Conservation (phyloP, 2,888 invertebrate genomes). For the Synergus itoensis region DNA sequence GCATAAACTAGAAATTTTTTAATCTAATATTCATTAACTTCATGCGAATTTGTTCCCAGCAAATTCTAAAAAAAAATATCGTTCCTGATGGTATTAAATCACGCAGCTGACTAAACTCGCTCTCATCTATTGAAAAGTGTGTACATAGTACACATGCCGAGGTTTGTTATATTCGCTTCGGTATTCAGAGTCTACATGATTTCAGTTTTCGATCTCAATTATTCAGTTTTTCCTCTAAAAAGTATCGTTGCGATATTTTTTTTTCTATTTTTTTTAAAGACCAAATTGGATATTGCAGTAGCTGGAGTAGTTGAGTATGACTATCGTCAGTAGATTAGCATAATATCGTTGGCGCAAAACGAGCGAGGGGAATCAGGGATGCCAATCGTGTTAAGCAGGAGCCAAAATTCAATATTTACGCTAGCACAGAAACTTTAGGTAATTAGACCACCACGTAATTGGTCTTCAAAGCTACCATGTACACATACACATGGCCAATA, state of each 20-base stretch:
- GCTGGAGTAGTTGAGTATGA: constrained; percentile 9
- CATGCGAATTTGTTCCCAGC: too few relatives aligned
- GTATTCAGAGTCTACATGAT: not conserved
- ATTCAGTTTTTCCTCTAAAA: not conserved
- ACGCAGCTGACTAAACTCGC: not conserved
- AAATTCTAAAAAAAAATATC: not conserved
- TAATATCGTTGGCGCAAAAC: constrained; percentile 56
- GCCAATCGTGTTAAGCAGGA: constrained; percentile 61
- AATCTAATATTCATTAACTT: too few relatives aligned
- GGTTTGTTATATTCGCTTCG: too few relatives aligned
- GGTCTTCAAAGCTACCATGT: constrained; percentile 51
- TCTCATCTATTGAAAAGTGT: not conserved
- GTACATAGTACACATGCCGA: not conserved
- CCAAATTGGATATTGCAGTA: constrained; percentile 4
- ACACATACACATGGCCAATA: constrained; percentile 44
- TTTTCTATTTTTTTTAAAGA: not conserved
- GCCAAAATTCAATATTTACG: constrained; percentile 70
- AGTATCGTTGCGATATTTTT: not conserved
- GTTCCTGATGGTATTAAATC: not conserved
- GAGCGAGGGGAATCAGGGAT: constrained; percentile 55
- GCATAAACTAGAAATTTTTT: too few relatives aligned
- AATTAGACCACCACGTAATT: constrained; percentile 65
- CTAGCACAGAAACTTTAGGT: constrained; percentile 63
- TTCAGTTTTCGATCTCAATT: not conserved
- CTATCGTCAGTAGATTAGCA: constrained; percentile 55